A percentile compares a stretch with the other conserved stretches of the same genome.
These are phyloP conservation scores for Polyommatus icarus DNA, from an alignment of 2,888 invertebrate species.

Conservation along the genomic window DNA sequence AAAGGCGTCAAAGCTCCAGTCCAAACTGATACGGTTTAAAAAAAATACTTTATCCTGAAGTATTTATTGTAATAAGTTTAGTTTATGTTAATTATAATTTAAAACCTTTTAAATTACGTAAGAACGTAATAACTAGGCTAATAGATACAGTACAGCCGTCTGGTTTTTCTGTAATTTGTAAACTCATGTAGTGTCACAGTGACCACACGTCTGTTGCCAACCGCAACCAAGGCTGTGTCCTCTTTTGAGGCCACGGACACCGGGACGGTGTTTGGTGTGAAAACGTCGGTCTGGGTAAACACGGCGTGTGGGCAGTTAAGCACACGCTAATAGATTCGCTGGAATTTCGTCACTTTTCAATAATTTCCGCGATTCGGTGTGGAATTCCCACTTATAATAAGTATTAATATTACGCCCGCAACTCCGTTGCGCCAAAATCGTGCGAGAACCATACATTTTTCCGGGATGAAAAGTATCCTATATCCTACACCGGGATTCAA, in stretches of 20 bases:
- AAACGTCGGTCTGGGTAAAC: conserved; percentile 69
- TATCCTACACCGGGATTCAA: too few species aligned
- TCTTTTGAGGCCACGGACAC: conserved; percentile 48
- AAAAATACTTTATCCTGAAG: too few species aligned
- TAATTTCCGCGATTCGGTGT: conserved; percentile 34
- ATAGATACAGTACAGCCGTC: not conserved
- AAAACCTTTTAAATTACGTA: not conserved
- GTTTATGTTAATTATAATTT: not conserved
- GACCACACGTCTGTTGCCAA: conserved; percentile 43
- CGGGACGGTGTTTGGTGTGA: conserved; percentile 70
- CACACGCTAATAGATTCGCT: conserved; percentile 54
- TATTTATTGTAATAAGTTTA: not conserved
- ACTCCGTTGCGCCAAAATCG: too few species aligned
- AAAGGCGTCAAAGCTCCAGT: too few species aligned
- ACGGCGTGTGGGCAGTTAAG: conserved; percentile 56
- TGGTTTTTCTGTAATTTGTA: conserved; percentile 17
- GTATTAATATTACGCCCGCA: too few species aligned
- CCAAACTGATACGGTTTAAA: too few species aligned
- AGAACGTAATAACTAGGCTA: not conserved
- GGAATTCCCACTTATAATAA: not conserved
- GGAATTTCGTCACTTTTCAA: conserved; percentile 54
- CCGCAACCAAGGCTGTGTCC: conserved; percentile 38
- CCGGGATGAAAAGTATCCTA: too few species aligned
- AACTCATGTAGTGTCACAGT: conserved; percentile 34
- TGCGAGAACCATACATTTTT: too few species aligned